phyloP scores from a whole-genome alignment of 2,113 vertebrate genomes.

The Nerophis lumbriciformis region DNA sequence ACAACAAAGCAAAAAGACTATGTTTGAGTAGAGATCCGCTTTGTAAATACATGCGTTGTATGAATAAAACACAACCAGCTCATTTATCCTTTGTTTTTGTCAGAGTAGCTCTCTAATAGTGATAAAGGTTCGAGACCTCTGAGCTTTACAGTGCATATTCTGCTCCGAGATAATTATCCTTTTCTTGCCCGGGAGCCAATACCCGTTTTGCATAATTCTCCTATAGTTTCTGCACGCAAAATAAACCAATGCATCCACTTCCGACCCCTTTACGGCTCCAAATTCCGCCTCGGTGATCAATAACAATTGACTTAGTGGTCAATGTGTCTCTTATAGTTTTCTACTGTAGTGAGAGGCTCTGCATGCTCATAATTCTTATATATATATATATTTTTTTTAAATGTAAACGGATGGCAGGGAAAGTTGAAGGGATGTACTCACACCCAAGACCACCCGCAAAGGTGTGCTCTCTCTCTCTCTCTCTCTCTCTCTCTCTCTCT shows the following conservation, averaged over 20 bases:
- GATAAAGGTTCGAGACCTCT: too few relatives aligned
- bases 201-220: not conserved
- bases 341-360: not conserved
- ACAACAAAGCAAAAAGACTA: too few relatives aligned
- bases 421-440: not conserved
- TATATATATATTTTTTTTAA: not conserved
- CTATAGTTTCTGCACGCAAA: not conserved
- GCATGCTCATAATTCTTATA: not conserved
- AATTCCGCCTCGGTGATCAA: not conserved
- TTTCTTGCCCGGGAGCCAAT: not conserved
- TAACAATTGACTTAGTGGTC: not conserved
- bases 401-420: constrained; percentile 1
- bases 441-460: not conserved
- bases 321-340: constrained; percentile 5
- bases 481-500: too few relatives aligned
- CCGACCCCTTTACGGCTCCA: not conserved
- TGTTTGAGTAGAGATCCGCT: too few relatives aligned
- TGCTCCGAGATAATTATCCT: not conserved
- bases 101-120: too few relatives aligned
- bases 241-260: not conserved
- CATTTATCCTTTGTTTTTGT: too few relatives aligned
- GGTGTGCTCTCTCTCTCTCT: not conserved
- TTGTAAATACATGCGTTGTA: too few relatives aligned
- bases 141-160: not conserved
- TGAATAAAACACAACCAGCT: too few relatives aligned